Percentiles rank a stretch among this genome's conserved stretches.
Conservation (phyloP, 1,140 invertebrate species). For the Tetramorium parvispinum region DNA sequence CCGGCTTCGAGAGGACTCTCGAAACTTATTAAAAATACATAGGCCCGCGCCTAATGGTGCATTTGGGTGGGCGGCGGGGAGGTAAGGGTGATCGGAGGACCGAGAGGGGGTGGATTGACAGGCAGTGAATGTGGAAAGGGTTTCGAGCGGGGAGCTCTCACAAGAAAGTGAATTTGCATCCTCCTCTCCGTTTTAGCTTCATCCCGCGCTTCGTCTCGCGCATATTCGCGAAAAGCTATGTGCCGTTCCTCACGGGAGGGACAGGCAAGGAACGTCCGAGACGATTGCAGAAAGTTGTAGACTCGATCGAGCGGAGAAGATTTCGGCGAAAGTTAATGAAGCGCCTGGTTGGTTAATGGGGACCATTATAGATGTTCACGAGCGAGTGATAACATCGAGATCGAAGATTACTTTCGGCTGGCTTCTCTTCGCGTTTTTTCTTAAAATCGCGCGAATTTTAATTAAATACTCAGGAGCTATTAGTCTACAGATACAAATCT, state of each 20-base stretch:
- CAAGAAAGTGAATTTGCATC: constrained; percentile 72
- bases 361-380: constrained; percentile 30
- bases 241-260: neutral
- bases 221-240: constrained; percentile 46
- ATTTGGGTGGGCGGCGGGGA: constrained; percentile 74
- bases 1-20: constrained; percentile 76
- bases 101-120: constrained; percentile 60
- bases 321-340: constrained; percentile 47
- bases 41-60: constrained; percentile 79
- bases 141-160: constrained; percentile 54
- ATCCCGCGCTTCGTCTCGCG: neutral
- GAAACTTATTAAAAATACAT: constrained; percentile 84
- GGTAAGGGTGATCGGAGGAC: constrained; percentile 12
- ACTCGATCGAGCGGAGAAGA: constrained; percentile 18
- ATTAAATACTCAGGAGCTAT: constrained; percentile 7
- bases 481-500: neutral
- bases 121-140: constrained; percentile 61
- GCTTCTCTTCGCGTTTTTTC: neutral
- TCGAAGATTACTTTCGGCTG: neutral
- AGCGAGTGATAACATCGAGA: constrained; percentile 40
- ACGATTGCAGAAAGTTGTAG: neutral
- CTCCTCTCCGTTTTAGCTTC: constrained; percentile 9
- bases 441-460: constrained; percentile 26
- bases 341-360: constrained; percentile 24
- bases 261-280: neutral